Evolutionary conservation across 1,140 invertebrate genomes (phyloP), one percentile per base, ranked within the genome.

Genomic region (Heliconius himera): DNA sequence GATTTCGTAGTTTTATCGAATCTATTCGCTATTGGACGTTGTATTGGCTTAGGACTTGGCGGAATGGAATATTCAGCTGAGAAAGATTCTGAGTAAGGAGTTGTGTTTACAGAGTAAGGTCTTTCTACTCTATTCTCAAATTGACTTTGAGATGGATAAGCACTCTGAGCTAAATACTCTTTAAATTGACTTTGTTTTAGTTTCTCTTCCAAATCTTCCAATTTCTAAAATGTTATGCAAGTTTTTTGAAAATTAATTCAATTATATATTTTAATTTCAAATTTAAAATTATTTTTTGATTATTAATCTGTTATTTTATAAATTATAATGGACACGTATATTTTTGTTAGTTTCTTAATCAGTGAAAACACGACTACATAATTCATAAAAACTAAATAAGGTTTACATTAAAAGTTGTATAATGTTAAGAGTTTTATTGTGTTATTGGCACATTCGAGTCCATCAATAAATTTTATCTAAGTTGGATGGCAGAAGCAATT

Each of bases 171-270:
- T 66, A 94, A 87, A 78, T 90, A 94, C 80, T 94, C 87, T 79
- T 94, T 94, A 80, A 94, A 94, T 77, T 94, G 89, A 79, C 81
- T 91, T 72, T 94, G 91, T 76, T 94, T 94, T 1, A 93, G 80
- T 89, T 94, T 93, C 78, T 94, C 91, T 78, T 94, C 93, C 38
- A 94, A 70, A 26, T 93, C 91, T 85, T 93, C 89, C 38, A 94
- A 71, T 84, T 86, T 84, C 86, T 87, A 77, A 26, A 78, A 77
- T 38, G 29, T 66, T 66, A 66, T 66, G 26, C 0, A 66, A 16
- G 22, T 29, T 66, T 66, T 26, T 66, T 66, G 8, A 9, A n/a
- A 0, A 54, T 0, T 54, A 54, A 46, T 46, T 16, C 41, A 46
- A 46, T 46, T 46, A 46, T 46, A 13, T 46, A 46, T 46, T 46